These are phyloP conservation scores for Tenualosa thibaudeaui DNA, from an alignment of 2,797 vertebrate genomes.

Conservation along the genomic window DNA sequence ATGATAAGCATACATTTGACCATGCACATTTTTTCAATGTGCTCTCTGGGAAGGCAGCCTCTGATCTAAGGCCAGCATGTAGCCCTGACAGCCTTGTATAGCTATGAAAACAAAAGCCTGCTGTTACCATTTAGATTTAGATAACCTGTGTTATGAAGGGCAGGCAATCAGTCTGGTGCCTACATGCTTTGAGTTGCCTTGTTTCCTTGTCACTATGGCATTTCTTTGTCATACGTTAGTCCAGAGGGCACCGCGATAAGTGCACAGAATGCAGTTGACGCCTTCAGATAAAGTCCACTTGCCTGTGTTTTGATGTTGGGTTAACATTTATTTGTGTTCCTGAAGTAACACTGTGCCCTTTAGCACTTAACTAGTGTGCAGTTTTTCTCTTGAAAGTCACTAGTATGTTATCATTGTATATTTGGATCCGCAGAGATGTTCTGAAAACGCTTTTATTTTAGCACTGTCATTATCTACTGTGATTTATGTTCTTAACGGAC, in stretches of 20 bases:
- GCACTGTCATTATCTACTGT: background rate
- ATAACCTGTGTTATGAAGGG: background rate
- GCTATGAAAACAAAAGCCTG: background rate
- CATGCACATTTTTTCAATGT: background rate
- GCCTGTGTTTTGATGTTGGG: background rate
- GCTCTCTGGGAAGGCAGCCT: background rate
- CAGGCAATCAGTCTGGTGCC: background rate
- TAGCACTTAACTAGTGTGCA: background rate
- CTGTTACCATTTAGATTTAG: background rate
- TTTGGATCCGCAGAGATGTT: background rate
- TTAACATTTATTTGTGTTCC: background rate
- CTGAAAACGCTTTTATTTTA: background rate
- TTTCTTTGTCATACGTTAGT: background rate
- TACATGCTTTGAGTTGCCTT: background rate
- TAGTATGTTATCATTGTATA: background rate
- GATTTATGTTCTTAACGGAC: background rate
- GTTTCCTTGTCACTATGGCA: constrained; percentile 7
- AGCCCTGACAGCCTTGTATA: background rate
- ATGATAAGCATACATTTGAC: background rate
- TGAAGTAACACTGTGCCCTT: background rate
- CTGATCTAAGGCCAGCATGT: background rate
- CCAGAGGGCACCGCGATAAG: background rate
- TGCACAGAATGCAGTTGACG: background rate
- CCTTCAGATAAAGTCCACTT: background rate
- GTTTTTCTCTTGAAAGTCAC: background rate